Conservation (phyloP, 2,797 vertebrate genomes). For the Sarcophilus harrisii region DNA sequence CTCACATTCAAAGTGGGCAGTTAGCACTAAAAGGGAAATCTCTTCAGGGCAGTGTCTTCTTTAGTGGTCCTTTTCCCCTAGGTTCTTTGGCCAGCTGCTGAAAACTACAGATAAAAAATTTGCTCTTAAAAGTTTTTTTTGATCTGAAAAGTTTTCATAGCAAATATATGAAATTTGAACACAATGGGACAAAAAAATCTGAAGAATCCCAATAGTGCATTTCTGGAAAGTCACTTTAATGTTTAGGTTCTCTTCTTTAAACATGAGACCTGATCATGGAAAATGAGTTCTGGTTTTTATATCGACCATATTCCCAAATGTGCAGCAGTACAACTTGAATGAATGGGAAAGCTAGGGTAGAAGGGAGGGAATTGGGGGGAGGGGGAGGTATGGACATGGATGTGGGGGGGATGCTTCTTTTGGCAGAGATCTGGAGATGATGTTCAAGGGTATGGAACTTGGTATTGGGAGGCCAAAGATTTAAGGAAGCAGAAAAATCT, state of each 20-base stretch:
- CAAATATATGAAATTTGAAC: not conserved
- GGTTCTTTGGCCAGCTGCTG: constrained; percentile 62
- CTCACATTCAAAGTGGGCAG: not conserved
- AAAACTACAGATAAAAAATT: constrained; percentile 61
- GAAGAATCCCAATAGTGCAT: not conserved
- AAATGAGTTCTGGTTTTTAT: not conserved
- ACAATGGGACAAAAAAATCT: not conserved
- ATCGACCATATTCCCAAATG: not conserved
- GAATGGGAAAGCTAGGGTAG: not conserved
- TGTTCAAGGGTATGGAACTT: constrained; percentile 39
- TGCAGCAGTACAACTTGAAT: not conserved
- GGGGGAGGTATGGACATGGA: not conserved
- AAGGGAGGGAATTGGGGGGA: not conserved
- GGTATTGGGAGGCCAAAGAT: constrained; percentile 87
- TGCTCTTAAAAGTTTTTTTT: constrained; percentile 46
- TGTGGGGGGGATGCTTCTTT: constrained; percentile 73
- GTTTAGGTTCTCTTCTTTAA: not conserved
- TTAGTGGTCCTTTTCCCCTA: not conserved
- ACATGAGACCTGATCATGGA: not conserved
- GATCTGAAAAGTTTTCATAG: not conserved
- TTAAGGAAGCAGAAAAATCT: constrained; percentile 79
- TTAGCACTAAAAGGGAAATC: not conserved
- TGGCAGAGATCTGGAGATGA: constrained; percentile 36
- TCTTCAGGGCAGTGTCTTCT: constrained; percentile 44
- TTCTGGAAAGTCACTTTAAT: not conserved